phyloP scores from a whole-genome alignment of 2,113 vertebrate species.

The Aspidoscelis tigris region DNA sequence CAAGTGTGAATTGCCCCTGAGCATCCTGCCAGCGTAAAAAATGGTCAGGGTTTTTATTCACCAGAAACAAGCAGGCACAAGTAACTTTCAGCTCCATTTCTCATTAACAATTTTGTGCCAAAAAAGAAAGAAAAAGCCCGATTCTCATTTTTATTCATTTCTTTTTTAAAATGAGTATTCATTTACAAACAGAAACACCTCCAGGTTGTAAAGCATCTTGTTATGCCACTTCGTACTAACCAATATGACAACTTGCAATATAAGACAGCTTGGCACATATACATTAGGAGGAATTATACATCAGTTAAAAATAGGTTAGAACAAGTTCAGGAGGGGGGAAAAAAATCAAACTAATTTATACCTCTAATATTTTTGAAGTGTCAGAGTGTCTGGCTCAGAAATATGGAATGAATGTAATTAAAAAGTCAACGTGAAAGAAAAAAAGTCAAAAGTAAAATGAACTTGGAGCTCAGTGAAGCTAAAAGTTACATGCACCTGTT shows the following conservation, averaged over 20 bases:
- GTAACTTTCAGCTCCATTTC: constrained; percentile 16
- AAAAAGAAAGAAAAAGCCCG: not conserved
- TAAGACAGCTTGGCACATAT: constrained; percentile 55
- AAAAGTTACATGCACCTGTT: no score
- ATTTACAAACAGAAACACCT: constrained; percentile 59
- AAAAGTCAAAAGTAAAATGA: constrained; percentile 18
- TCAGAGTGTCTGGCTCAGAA: constrained; percentile 32
- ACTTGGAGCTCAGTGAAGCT: not conserved
- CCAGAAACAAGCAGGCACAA: not conserved
- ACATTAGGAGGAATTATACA: constrained; percentile 44
- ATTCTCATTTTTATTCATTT: not conserved
- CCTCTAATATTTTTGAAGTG: constrained; percentile 33
- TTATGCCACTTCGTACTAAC: constrained; percentile 49
- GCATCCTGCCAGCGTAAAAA: no score
- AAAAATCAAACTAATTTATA: constrained; percentile 33
- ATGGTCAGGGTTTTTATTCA: no score
- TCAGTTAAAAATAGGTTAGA: constrained; percentile 41
- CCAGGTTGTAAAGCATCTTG: constrained; percentile 62
- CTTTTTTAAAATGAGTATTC: constrained; percentile 51
- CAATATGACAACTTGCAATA: constrained; percentile 55
- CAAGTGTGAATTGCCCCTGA: no score
- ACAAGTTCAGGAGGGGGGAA: constrained; percentile 20
- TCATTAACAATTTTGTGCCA: not conserved
- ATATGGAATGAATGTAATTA: constrained; percentile 38
- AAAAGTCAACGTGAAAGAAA: not conserved